phyloP scores from a whole-genome alignment of 2,113 vertebrate genomes.

The Calypte anna region DNA sequence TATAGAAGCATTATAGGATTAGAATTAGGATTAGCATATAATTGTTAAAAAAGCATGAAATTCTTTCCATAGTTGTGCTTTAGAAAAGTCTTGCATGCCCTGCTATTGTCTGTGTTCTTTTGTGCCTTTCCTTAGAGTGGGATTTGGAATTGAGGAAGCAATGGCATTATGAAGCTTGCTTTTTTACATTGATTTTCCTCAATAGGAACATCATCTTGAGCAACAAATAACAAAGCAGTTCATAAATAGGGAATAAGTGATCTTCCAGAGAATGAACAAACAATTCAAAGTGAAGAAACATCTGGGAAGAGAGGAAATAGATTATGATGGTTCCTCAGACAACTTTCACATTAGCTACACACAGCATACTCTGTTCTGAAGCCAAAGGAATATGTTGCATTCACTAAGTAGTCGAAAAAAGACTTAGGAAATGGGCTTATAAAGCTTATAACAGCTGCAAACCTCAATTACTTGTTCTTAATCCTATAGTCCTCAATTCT shows the following conservation, averaged over 20 bases:
- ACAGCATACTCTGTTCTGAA: not conserved
- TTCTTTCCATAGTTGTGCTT: not conserved
- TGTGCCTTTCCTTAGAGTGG: not conserved
- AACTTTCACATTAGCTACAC: not conserved
- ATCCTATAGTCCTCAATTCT: not conserved
- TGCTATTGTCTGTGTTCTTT: not conserved
- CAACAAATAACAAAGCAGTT: slow-evolving; percentile 7
- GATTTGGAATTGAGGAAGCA: not conserved
- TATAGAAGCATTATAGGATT: slow-evolving; percentile 1
- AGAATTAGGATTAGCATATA: slow-evolving; percentile 44
- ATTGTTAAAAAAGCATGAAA: slow-evolving; percentile 36
- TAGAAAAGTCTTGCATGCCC: not conserved
- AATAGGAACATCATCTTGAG: not conserved
- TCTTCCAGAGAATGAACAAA: not conserved
- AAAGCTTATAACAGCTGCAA: not conserved
- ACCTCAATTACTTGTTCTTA: not conserved
- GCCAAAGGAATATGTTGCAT: not conserved
- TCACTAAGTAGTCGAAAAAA: not conserved
- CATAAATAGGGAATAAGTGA: not conserved
- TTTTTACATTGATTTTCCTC: not conserved
- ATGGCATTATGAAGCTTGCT: not conserved
- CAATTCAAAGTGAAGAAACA: not conserved
- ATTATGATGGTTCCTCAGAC: not conserved
- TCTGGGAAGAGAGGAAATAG: not conserved
- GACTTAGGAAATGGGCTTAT: not conserved